Evolutionary conservation across 2,888 invertebrate species (phyloP).

Genomic region (Pilophorus perplexus): DNA sequence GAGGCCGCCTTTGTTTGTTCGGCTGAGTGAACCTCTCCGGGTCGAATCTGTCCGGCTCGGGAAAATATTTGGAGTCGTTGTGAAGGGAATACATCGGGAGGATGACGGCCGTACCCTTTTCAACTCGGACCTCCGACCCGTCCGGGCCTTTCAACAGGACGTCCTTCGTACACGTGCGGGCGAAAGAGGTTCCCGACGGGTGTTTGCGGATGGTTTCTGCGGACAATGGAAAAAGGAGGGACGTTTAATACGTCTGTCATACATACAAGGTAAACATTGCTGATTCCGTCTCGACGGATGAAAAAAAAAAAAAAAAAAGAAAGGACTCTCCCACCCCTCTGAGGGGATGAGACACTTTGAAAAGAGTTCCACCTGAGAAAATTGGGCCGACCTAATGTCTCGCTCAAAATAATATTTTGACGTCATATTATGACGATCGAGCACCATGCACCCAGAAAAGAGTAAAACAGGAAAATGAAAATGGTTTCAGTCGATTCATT

Average conservation of each 20-base stretch:
- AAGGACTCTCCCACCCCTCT: too few relatives aligned
- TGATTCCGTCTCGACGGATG: too few relatives aligned
- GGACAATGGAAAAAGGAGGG: conserved; percentile 14
- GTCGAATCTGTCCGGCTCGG: conserved; percentile 41
- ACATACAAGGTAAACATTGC: too few relatives aligned
- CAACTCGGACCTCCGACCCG: conserved; percentile 19
- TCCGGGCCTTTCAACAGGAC: neutral
- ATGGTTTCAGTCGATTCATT: too few relatives aligned
- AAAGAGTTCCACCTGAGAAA: too few relatives aligned
- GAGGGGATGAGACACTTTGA: too few relatives aligned
- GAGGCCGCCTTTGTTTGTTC: conserved; percentile 16
- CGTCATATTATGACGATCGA: too few relatives aligned
- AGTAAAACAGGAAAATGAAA: too few relatives aligned
- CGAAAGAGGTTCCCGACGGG: conserved; percentile 37
- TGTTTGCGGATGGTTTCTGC: conserved; percentile 42
- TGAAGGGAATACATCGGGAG: conserved; percentile 40
- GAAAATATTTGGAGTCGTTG: conserved; percentile 41
- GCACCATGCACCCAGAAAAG: too few relatives aligned
- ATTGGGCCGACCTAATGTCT: too few relatives aligned
- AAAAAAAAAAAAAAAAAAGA: too few relatives aligned
- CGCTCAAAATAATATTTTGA: too few relatives aligned
- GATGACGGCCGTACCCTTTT: conserved; percentile 31
- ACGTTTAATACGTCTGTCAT: neutral
- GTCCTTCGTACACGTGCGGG: conserved; percentile 23
- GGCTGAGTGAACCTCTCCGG: conserved; percentile 39